phyloP scores from a whole-genome alignment of 1,140 invertebrate genomes.

The Harpegnathos saltator region DNA sequence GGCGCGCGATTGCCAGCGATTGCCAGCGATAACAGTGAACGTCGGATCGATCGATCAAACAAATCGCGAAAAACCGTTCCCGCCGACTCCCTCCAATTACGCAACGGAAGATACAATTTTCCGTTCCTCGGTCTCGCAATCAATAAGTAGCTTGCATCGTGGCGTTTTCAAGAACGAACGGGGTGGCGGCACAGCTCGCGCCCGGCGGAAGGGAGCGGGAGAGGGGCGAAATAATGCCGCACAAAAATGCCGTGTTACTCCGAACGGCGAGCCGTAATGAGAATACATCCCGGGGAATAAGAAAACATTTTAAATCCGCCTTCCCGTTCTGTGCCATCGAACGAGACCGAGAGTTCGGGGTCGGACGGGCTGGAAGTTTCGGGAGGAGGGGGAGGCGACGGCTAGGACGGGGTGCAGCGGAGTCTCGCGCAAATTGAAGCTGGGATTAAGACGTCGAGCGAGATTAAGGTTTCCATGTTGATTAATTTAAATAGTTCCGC shows the following conservation, averaged over 20 bases:
- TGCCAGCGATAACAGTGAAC: neutral
- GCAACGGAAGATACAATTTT: neutral
- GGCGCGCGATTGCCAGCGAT: neutral
- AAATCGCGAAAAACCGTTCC: neutral
- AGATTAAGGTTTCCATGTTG: constrained; percentile 75
- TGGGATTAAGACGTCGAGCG: constrained; percentile 74
- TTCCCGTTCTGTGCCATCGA: constrained; percentile 30
- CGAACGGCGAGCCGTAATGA: constrained; percentile 10
- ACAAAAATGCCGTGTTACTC: neutral
- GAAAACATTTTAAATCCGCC: constrained; percentile 29
- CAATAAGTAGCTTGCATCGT: neutral
- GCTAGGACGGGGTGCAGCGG: constrained; percentile 43
- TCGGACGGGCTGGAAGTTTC: constrained; percentile 35
- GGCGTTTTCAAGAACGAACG: neutral
- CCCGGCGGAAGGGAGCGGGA: too few species aligned
- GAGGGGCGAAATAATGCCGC: constrained; percentile 1
- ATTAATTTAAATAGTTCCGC: constrained; percentile 76
- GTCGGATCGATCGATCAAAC: neutral
- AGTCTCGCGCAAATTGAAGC: constrained; percentile 72
- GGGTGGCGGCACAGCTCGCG: neutral
- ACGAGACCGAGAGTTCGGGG: constrained; percentile 24
- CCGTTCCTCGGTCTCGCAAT: too few species aligned
- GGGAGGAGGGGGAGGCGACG: too few species aligned
- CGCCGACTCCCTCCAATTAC: neutral
- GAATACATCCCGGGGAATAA: constrained; percentile 18